A percentile compares a stretch with the other conserved stretches of the same genome.
phyloP scores from a whole-genome alignment of 2,113 vertebrate genomes.

The Capreolus pygargus region DNA sequence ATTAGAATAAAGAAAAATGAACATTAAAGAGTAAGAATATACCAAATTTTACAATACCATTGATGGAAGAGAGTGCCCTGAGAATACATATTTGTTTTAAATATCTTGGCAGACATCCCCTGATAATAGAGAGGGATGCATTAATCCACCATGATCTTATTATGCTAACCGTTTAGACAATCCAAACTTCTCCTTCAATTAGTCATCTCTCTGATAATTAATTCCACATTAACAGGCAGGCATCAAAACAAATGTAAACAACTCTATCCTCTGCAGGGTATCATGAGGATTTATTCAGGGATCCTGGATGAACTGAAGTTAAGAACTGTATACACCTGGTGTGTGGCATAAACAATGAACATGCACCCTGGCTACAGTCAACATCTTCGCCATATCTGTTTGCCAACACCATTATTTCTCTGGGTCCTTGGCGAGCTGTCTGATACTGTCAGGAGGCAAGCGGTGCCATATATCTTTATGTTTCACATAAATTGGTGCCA shows the following conservation, averaged over 20 bases:
- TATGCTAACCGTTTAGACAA: conserved; percentile 14
- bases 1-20: neutral
- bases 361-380: neutral
- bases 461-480: neutral
- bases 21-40: neutral
- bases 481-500: neutral
- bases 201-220: neutral
- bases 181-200: conserved; percentile 29
- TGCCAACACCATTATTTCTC: neutral
- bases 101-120: neutral
- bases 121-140: neutral
- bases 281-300: neutral
- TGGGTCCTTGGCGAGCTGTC: neutral
- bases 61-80: neutral
- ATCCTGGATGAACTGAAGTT: neutral
- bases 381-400: neutral
- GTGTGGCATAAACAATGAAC: neutral
- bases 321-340: neutral
- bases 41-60: neutral
- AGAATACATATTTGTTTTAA: neutral
- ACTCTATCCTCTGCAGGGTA: neutral
- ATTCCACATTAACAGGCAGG: neutral
- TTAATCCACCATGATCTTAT: neutral
- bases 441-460: neutral
- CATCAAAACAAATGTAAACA: neutral